phyloP scores from a whole-genome alignment of 2,888 invertebrate genomes.

The Julus scanicus region DNA sequence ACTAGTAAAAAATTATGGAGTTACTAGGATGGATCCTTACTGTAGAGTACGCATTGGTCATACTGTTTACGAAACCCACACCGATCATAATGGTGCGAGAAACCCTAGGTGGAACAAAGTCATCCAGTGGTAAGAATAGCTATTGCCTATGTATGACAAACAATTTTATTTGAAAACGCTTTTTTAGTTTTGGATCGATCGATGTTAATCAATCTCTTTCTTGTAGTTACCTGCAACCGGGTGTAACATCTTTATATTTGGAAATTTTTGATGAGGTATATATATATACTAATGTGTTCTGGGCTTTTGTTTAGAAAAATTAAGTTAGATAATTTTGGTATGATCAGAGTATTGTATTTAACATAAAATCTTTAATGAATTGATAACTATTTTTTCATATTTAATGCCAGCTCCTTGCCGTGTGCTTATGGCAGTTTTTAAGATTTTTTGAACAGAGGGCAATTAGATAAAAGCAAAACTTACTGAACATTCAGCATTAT shows the following conservation, averaged over 20 bases:
- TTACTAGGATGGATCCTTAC: slow-evolving; percentile 97
- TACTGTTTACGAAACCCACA: slow-evolving; percentile 94
- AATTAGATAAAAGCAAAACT: too few relatives aligned
- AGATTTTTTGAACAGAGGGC: neutral
- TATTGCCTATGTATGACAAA: slow-evolving; percentile 26
- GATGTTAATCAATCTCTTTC: slow-evolving; percentile 30
- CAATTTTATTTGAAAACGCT: neutral
- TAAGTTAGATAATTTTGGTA: too few relatives aligned
- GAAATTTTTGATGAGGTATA: slow-evolving; percentile 97
- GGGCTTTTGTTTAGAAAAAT: neutral
- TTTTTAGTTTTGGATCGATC: neutral
- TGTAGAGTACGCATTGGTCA: slow-evolving; percentile 92
- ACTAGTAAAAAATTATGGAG: slow-evolving; percentile 92
- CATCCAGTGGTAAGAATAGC: slow-evolving; percentile 79
- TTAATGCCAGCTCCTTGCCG: too few relatives aligned
- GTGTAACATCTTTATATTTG: slow-evolving; percentile 87
- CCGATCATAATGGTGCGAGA: slow-evolving; percentile 93
- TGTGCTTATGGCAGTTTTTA: too few relatives aligned
- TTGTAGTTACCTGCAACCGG: slow-evolving; percentile 82
- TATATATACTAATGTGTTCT: slow-evolving; percentile 59
- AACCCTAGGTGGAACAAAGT: slow-evolving; percentile 97
- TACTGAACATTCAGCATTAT: slow-evolving; percentile 46
- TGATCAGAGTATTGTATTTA: too few relatives aligned
- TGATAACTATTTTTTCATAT: too few relatives aligned
- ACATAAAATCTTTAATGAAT: too few relatives aligned